Evolutionary conservation across 2,113 vertebrate species (phyloP), one percentile per base, ranked within the genome.

Genomic region (Paramisgurnus dabryanus): DNA sequence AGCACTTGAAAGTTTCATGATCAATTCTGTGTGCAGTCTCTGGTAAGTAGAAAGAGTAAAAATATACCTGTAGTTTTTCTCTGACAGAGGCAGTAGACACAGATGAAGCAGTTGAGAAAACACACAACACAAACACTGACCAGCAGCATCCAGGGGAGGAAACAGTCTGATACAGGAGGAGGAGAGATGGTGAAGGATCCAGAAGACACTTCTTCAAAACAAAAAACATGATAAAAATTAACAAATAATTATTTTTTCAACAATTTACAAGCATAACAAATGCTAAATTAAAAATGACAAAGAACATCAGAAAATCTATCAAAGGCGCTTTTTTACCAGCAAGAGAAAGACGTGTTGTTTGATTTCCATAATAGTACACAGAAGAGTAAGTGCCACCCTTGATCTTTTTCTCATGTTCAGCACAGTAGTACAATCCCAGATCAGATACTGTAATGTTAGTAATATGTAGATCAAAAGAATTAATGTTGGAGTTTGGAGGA

Each of bases 401-500:
- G 50, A 53, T 0, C 5, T 22, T 76, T 2, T 7, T 39, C 47
- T 18, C 43, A 67, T 76, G 0, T 27, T 68, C n/a, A 17, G 47
- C 73, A 70, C 86, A 87, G 80, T 80, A 84, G 74, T 87, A 87
- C 39, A 84, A 72, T 43, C 84, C 86, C 58, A 75, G 50, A 7
- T 87, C 76, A 75, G 73, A 69, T 6, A 72, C 80, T 47, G 73
- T 80, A 34, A 87, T 34, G 65, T 87, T 87, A 13, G n/a, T 45
- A 27, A 87, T 85, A 66, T 66, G 43, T 45, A 87, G 53, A 74
- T 58, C 61, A 12, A 47, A 3, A 4, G 79, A 49, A 1, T 49
- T 47, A 22, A 11, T 74, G 7, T 12, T 70, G 1, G 0, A 3
- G 27, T 34, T 34, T 34, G 1, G 0, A 3, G 45, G 5, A 15